Evolutionary conservation across 2,113 vertebrate species (phyloP).

Genomic region (Dipodomys ordii): DNA sequence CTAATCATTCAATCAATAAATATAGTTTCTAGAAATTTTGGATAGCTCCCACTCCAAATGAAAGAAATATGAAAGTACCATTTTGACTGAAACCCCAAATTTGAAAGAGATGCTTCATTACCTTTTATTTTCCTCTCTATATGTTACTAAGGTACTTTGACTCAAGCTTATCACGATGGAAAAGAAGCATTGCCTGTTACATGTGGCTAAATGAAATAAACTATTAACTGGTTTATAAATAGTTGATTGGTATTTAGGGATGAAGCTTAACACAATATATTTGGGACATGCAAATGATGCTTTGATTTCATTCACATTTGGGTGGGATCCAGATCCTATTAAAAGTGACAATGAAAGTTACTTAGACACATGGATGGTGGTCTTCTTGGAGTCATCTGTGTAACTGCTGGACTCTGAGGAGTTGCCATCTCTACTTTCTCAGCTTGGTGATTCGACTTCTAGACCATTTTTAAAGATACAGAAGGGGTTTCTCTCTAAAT

Average conservation of each 20-base stretch:
- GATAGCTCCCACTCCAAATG: not conserved
- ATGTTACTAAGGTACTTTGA: constrained; percentile 48
- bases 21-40: constrained; percentile 51
- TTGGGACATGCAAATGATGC: constrained; percentile 66
- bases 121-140: constrained; percentile 9
- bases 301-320: constrained; percentile 69
- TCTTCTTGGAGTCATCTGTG: constrained; percentile 61
- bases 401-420: constrained; percentile 75
- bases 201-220: constrained; percentile 70
- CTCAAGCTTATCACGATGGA: constrained; percentile 50
- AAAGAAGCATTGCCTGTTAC: constrained; percentile 53
- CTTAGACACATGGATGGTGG: constrained; percentile 53
- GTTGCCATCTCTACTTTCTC: constrained; percentile 75
- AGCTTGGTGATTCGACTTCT: constrained; percentile 85
- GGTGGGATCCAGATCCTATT: constrained; percentile 75
- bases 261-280: constrained; percentile 25
- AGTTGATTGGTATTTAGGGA: constrained; percentile 58
- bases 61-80: not conserved
- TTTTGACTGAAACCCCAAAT: not conserved
- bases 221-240: constrained; percentile 59
- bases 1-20: constrained; percentile 66
- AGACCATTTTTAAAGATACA: constrained; percentile 85
- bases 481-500: constrained; percentile 62
- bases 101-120: constrained; percentile 3
- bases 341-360: constrained; percentile 57